A percentile compares a stretch with the other conserved stretches of the same genome.
Evolutionary conservation across 2,888 invertebrate species (phyloP).

Genomic region (Hemithea aestivaria): DNA sequence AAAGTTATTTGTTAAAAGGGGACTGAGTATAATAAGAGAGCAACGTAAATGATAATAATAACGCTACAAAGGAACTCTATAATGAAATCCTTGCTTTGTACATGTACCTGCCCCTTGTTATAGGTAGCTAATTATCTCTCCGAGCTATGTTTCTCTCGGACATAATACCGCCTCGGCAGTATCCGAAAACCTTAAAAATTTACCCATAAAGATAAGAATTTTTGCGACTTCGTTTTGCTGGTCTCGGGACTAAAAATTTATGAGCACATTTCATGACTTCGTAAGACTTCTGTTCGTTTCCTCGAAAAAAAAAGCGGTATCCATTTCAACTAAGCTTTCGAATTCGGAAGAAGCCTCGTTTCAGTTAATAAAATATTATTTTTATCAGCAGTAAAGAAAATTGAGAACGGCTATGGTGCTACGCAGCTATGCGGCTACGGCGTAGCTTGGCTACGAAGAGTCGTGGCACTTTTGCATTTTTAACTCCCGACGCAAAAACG

Average conservation of each 20-base stretch:
- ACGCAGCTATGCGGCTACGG: too few relatives aligned
- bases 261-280: slow-evolving; percentile 54
- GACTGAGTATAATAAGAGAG: slow-evolving; percentile 10
- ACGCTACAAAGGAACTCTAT: slow-evolving; percentile 16
- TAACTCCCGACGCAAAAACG: too few relatives aligned
- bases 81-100: slow-evolving; percentile 23
- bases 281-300: slow-evolving; percentile 46
- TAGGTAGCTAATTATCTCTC: too few relatives aligned
- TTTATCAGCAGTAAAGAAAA: slow-evolving; percentile 14
- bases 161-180: slow-evolving; percentile 29
- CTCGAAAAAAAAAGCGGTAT: slow-evolving; percentile 35
- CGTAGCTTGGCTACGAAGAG: too few relatives aligned
- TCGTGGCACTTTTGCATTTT: slow-evolving; percentile 13
- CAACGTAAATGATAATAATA: slow-evolving; percentile 21
- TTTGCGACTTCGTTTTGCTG: slow-evolving; percentile 50
- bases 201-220: slow-evolving; percentile 60
- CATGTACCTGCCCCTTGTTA: slow-evolving; percentile 11
- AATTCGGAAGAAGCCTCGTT: slow-evolving; percentile 10
- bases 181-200: slow-evolving; percentile 56
- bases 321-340: slow-evolving; percentile 32
- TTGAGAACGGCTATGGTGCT: slow-evolving; percentile 15
- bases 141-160: slow-evolving; percentile 8
- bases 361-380: slow-evolving; percentile 7
- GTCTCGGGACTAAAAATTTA: slow-evolving; percentile 53
- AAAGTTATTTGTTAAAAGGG: slow-evolving; percentile 15